Evolutionary conservation across 2,113 vertebrate species (phyloP), one percentile per base, ranked within the genome.

Genomic region (Epinephelus moara): DNA sequence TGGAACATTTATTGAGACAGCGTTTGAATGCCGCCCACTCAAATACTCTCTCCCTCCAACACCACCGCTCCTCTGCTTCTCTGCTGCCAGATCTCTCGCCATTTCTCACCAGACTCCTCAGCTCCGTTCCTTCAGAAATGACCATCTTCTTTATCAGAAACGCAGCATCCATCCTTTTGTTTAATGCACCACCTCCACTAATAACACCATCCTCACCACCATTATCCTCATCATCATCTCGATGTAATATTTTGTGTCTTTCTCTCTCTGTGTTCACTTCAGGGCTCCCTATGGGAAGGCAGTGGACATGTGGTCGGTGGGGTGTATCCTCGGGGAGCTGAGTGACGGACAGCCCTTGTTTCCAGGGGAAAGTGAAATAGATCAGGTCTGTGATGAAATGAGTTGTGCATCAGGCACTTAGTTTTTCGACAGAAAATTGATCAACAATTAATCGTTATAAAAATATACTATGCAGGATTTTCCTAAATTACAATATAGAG

Each of bases 221-320:
- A 23, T 57, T 27, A 25, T 27, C 5, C 59, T 50, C 37, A 50
- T 63, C 8, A n/a, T 60, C 3, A 21, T 81, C 21, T 55, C 14
- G 52, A 21, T 63, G 52, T 83, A 1, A 42, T 19, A 7, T 42
- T 76, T 23, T 4, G 4, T 45, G 25, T 68, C 25, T 67, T 56
- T 50, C 11, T 63, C 47, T 67, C 52, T 64, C 25, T 78, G 66
- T 63, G 0, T 21, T 21, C 10, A 0, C 69, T 59, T 23, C 95
- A 99, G 98, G 85, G 98, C 98, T 86, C 98, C 98, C 23, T 99
- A 99, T 57, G 97, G 98, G 27, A 99, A 99, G 84, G 97, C 98
- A 0, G 98, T 99, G 93, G 98, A 99, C 95, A 99, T 99, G 98
- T 99, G 98, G 98, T 99, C 98, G 0, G 98, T 99, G 55, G 98